Evolutionary conservation across 2,888 invertebrate genomes (phyloP).

Genomic region (Drosophila robusta): DNA sequence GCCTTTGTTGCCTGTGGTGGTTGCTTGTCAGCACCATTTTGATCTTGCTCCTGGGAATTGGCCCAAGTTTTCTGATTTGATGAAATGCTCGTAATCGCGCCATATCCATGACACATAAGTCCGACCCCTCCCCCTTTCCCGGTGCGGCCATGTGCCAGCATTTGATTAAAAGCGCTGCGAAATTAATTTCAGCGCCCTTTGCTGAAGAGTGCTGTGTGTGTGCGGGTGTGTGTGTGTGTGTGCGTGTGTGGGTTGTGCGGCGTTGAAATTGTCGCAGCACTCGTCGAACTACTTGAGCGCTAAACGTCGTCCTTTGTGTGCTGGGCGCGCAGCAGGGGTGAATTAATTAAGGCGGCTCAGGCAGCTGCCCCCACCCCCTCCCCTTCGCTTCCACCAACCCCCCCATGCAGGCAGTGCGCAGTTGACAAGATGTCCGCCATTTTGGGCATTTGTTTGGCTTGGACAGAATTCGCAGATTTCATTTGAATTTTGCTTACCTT

Average conservation of each 20-base stretch:
- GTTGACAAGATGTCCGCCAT: conserved; percentile 66
- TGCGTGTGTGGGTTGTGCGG: conserved; percentile 42
- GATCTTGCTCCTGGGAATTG: conserved; percentile 72
- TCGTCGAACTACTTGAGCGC: conserved; percentile 62
- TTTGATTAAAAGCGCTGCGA: conserved; percentile 82
- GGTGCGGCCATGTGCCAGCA: conserved; percentile 77
- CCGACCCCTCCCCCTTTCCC: not conserved
- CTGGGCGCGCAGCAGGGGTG: conserved; percentile 49
- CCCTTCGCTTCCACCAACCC: not conserved
- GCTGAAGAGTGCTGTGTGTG: not conserved
- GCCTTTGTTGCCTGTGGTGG: conserved; percentile 34
- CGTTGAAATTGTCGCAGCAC: conserved; percentile 66
- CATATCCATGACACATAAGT: conserved; percentile 60
- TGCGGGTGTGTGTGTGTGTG: not conserved
- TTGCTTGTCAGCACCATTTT: conserved; percentile 66
- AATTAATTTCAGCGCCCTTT: conserved; percentile 68
- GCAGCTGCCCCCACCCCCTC: not conserved
- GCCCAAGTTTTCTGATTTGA: conserved; percentile 61
- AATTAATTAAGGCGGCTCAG: conserved; percentile 71
- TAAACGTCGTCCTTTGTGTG: conserved; percentile 69
- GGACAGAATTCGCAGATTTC: conserved; percentile 22
- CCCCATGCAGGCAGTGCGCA: no score
- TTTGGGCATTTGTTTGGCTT: conserved; percentile 51
- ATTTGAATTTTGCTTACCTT: conserved; percentile 1
- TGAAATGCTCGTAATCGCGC: conserved; percentile 65